Base-by-base conservation (phyloP, 2,113 vertebrate species). In the Falco punctatus region DNA sequence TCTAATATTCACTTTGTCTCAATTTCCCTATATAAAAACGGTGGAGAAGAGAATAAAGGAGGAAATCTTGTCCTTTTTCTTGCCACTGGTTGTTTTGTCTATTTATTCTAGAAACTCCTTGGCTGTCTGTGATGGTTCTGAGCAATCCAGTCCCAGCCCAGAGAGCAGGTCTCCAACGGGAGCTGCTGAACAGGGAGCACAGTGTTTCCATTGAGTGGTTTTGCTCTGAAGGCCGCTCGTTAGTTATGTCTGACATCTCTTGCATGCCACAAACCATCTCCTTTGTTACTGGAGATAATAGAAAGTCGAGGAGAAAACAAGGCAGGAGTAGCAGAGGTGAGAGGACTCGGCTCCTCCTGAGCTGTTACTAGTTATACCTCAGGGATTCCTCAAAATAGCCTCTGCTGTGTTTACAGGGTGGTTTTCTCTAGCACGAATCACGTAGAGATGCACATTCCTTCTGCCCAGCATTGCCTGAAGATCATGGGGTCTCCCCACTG, bases 291-390 rank as follows among this genome's bases (percentile, higher is more conserved):
- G 82, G 44, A 94, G 88, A 95, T 74, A 92, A 73, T 14, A 58
- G 67, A 28, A 81, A n/a, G 30, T 30, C 33, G 4, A 28, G 71
- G 33, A 81, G 82, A 73, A 80, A 90, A 95, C 62, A 46, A 62
- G 32, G 66, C 64, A 54, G 49, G 83, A 46, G 69, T 21, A 69
- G 23, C 16, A 11, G 38, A 88, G 79, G 74, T 77, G 88, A 62
- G 61, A 93, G 64, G 55, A 42, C 58, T 66, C 17, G 0, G 27
- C 79, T 85, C 52, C 58, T 70, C 38, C 0, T 0, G 30, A 86
- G 15, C 44, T 80, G 73, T 82, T 86, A 1, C 82, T 94, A 54
- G 95, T 96, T 92, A 58, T 95, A 91, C 65, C 49, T 22, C 82
- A 58, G 64, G 82, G 49, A 28, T 75, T 79, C 81, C 89, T 84